These are phyloP conservation scores for Euphonia xanthogaster DNA, from an alignment of 2,797 vertebrate species.

Conservation along the genomic window DNA sequence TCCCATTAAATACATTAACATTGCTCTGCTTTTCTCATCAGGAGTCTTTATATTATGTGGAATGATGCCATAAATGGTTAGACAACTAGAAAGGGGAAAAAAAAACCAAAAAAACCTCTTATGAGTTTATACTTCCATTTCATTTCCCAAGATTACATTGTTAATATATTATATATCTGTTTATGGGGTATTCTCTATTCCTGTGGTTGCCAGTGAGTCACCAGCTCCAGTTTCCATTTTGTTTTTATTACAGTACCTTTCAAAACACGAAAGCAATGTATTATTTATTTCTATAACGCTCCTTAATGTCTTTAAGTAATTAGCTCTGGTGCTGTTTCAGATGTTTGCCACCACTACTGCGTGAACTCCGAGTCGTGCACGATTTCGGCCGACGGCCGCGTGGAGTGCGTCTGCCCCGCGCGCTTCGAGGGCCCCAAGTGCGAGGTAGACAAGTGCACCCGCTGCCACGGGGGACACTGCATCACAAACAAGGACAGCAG, in stretches of 20 bases:
- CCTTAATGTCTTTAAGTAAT: not conserved
- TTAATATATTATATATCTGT: not conserved
- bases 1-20: conserved; percentile 35
- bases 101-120: not conserved
- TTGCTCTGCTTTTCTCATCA: conserved; percentile 6
- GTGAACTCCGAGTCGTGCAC: conserved; percentile 94
- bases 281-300: not conserved
- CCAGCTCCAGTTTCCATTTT: not conserved
- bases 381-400: conserved; percentile 86
- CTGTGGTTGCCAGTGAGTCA: not conserved
- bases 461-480: conserved; percentile 92
- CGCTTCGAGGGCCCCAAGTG: conserved; percentile 93
- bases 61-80: not conserved
- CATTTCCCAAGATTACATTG: not conserved
- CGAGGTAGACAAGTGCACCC: conserved; percentile 90
- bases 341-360: conserved; percentile 91
- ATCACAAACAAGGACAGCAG: conserved; percentile 86
- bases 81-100: not conserved
- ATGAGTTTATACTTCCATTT: not conserved
- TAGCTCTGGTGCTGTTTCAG: conserved; percentile 31
- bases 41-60: not conserved
- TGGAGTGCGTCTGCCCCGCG: conserved; percentile 91
- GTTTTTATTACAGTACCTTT: not conserved
- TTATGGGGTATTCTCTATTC: not conserved
- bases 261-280: not conserved